Evolutionary conservation across 2,888 invertebrate species (phyloP).

Genomic region (Yponomeuta plumbellus): DNA sequence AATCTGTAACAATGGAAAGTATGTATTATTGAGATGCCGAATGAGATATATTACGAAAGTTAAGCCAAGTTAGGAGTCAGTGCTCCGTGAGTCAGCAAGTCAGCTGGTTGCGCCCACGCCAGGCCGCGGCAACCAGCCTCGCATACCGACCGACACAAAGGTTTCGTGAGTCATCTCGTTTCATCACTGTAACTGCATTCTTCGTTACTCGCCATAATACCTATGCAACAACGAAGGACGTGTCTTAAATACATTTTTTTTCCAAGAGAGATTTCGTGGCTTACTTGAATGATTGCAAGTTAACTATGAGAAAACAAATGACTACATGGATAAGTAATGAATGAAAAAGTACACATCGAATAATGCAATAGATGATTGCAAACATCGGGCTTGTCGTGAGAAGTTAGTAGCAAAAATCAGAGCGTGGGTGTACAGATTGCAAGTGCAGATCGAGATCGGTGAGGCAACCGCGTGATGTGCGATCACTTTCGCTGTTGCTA

Average conservation of each 20-base stretch:
- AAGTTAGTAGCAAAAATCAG: conserved; percentile 60
- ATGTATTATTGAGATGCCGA: conserved; percentile 2
- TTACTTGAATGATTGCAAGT: conserved; percentile 31
- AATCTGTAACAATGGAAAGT: conserved; percentile 67
- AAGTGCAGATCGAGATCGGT: conserved; percentile 59
- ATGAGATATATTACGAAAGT: conserved; percentile 24
- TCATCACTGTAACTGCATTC: conserved; percentile 43
- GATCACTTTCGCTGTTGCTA: conserved; percentile 57
- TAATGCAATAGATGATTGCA: conserved; percentile 41
- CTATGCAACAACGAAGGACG: background rate
- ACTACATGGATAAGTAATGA: conserved; percentile 31
- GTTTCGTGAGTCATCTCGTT: conserved; percentile 58
- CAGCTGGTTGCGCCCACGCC: conserved; percentile 52
- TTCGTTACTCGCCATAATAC: background rate
- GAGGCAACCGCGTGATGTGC: conserved; percentile 50
- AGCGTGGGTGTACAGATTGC: conserved; percentile 63
- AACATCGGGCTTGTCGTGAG: conserved; percentile 39
- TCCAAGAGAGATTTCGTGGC: conserved; percentile 25
- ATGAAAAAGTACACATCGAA: conserved; percentile 47
- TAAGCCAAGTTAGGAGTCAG: conserved; percentile 41
- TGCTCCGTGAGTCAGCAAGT: conserved; percentile 60
- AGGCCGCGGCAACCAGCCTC: conserved; percentile 14
- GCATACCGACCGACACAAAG: conserved; percentile 36
- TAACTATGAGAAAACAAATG: conserved; percentile 50
- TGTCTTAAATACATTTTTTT: background rate